Conservation (phyloP, 2,113 vertebrate genomes). For the Tenrec ecaudatus region DNA sequence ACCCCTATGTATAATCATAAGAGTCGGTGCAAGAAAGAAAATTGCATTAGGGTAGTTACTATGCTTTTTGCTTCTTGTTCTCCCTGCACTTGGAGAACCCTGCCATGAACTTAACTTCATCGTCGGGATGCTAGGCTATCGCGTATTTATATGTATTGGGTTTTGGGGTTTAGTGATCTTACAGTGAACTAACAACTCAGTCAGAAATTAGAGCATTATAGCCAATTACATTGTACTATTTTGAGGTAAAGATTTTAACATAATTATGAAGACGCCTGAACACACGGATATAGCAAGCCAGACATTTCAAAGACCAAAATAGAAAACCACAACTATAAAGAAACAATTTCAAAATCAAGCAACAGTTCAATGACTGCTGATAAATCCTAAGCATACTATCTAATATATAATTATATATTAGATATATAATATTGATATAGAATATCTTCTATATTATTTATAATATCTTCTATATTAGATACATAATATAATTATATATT, state of each 20-base stretch:
- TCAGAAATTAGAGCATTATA: conserved; percentile 37
- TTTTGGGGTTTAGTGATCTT: conserved; percentile 12
- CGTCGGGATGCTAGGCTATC: not conserved
- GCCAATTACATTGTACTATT: conserved; percentile 36
- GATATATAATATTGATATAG: too few relatives aligned
- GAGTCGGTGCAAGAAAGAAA: not conserved
- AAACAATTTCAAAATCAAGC: conserved; percentile 20
- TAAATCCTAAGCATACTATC: conserved; percentile 18
- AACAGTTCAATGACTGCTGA: not conserved
- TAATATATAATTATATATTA: not conserved
- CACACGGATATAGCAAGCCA: not conserved
- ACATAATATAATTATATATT: too few relatives aligned
- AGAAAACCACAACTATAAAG: not conserved
- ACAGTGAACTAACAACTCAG: not conserved
- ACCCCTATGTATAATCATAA: not conserved
- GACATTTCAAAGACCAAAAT: not conserved
- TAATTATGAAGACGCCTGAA: conserved; percentile 20
- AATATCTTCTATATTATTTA: too few relatives aligned
- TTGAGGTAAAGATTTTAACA: conserved; percentile 30
- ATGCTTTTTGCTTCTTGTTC: not conserved
- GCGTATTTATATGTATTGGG: not conserved
- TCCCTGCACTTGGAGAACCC: not conserved
- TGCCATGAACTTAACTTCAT: not conserved
- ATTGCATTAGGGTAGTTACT: not conserved
- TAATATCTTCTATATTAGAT: too few relatives aligned